Evolutionary conservation across 2,888 invertebrate species (phyloP).

Genomic region (Melipona bicolor): DNA sequence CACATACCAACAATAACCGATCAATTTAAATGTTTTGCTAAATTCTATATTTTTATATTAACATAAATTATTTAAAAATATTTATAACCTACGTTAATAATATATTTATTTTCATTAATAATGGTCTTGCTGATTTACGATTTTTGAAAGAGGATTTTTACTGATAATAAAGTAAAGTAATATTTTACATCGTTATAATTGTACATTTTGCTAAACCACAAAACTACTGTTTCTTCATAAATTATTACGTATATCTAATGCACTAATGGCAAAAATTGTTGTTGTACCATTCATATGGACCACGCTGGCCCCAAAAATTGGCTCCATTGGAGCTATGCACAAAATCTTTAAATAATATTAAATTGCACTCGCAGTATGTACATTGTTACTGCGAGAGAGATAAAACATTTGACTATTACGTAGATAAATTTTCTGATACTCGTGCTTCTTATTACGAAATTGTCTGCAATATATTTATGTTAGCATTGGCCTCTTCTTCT

Average conservation of each 20-base stretch:
- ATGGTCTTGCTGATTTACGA: constrained; percentile 52
- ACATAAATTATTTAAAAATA: constrained; percentile 72
- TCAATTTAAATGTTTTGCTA: constrained; percentile 34
- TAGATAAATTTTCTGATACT: constrained; percentile 71
- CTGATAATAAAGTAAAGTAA: constrained; percentile 65
- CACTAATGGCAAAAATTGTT: constrained; percentile 73
- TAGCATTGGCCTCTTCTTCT: constrained; percentile 84
- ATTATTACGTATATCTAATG: constrained; percentile 78
- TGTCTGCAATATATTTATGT: constrained; percentile 81
- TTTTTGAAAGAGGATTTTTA: constrained; percentile 50
- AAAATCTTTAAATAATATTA: constrained; percentile 60
- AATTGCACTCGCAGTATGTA: constrained; percentile 63
- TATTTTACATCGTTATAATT: constrained; percentile 72
- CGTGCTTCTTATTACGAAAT: constrained; percentile 81
- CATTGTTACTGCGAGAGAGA: constrained; percentile 73
- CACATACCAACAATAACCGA: constrained; percentile 30
- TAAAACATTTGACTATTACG: constrained; percentile 80
- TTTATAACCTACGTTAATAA: constrained; percentile 62
- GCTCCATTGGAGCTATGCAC: constrained; percentile 60
- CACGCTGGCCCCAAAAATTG: constrained; percentile 51
- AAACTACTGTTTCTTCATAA: constrained; percentile 76
- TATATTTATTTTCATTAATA: constrained; percentile 47
- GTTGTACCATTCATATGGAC: constrained; percentile 70
- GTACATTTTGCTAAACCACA: constrained; percentile 72
- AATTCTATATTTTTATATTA: constrained; percentile 42